Percentiles rank a stretch among this genome's conserved stretches.
Conservation (phyloP, 2,888 invertebrate species). For the Synergus japonicus region DNA sequence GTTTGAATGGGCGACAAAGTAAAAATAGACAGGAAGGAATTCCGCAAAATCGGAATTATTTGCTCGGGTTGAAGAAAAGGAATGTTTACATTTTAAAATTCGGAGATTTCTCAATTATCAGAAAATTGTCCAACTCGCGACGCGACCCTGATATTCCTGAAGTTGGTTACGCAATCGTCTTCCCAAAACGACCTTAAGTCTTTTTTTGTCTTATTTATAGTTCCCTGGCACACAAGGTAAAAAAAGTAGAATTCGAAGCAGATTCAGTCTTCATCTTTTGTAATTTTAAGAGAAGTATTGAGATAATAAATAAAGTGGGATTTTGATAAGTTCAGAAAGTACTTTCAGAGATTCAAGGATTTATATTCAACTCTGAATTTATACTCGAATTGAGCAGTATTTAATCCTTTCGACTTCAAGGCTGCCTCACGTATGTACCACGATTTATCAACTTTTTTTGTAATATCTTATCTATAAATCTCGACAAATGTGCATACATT, state of each 20-base stretch:
- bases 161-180: conserved; percentile 9
- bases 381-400: conserved; percentile 16
- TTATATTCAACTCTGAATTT: background rate
- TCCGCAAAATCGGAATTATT: conserved; percentile 1
- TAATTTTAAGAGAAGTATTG: background rate
- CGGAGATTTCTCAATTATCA: background rate
- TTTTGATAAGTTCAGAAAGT: background rate
- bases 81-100: background rate
- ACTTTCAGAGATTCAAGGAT: conserved; percentile 22
- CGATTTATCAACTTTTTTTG: conserved; percentile 30
- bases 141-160: conserved; percentile 31
- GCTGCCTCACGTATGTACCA: conserved; percentile 3
- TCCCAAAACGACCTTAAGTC: conserved; percentile 27
- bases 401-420: conserved; percentile 19
- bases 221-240: background rate
- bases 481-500: conserved; percentile 18
- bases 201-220: conserved; percentile 8
- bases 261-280: background rate
- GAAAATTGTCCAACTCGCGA: conserved; percentile 20
- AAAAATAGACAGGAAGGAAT: conserved; percentile 51
- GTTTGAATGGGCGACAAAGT: conserved; percentile 43
- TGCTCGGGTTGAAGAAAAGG: background rate
- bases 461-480: conserved; percentile 29
- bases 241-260: background rate
- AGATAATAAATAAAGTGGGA: background rate